Evolutionary conservation across 2,888 invertebrate genomes (phyloP).

Genomic region (Ecliptopera silaceata): DNA sequence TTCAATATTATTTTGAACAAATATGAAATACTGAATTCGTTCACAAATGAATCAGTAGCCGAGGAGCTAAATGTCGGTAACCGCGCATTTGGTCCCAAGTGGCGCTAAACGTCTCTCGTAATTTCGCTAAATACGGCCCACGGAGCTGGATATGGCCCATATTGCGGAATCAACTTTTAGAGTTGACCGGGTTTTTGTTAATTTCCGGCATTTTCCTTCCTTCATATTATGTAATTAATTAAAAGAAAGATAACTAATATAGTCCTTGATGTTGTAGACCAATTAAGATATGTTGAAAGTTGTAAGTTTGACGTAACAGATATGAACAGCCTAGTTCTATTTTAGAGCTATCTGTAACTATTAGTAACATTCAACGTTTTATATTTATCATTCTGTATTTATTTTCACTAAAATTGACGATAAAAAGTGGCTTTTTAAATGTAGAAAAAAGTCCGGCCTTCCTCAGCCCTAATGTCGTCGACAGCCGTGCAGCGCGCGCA

Average conservation of each 20-base stretch:
- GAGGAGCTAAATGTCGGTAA: conserved; percentile 5
- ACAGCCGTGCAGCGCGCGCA: conserved; percentile 12
- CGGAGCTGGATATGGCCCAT: conserved; percentile 7
- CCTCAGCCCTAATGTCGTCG: conserved; percentile 3
- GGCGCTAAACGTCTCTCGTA: conserved; percentile 12
- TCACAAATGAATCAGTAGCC: neutral
- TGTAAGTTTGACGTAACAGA: too few relatives aligned
- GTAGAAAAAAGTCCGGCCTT: neutral
- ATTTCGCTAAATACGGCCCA: conserved; percentile 17
- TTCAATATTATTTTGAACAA: neutral
- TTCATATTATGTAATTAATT: too few relatives aligned
- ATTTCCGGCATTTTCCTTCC: neutral
- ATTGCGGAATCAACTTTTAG: conserved; percentile 10
- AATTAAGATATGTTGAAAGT: too few relatives aligned
- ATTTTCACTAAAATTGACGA: too few relatives aligned
- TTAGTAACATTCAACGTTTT: too few relatives aligned
- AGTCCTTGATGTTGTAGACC: too few relatives aligned
- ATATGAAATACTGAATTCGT: neutral
- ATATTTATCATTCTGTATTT: too few relatives aligned
- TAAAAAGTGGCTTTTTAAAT: neutral
- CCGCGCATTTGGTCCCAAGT: conserved; percentile 1
- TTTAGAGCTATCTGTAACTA: too few relatives aligned
- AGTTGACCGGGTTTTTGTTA: neutral
- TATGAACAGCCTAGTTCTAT: too few relatives aligned
- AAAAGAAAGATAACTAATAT: too few relatives aligned